These are phyloP conservation scores for Macrotrachela quadricornifera DNA, from an alignment of 1,140 invertebrate species.

Conservation along the genomic window DNA sequence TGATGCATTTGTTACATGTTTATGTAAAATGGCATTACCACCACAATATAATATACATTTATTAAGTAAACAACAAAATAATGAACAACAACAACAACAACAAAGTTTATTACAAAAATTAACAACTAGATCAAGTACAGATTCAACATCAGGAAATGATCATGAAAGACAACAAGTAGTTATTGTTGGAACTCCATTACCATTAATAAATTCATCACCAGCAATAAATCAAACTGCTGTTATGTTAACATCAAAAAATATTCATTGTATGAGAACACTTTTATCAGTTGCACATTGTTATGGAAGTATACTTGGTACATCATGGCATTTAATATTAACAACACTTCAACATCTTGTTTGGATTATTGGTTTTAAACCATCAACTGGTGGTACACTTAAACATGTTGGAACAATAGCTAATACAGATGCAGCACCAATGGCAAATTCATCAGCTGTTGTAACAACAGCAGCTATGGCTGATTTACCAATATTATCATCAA, in stretches of 20 bases:
- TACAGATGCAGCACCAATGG: slow-evolving; percentile 32
- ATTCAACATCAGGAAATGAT: no score
- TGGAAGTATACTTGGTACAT: slow-evolving; percentile 58
- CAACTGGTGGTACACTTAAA: slow-evolving; percentile 69
- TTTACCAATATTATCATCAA: slow-evolving; percentile 58
- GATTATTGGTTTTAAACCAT: slow-evolving; percentile 82
- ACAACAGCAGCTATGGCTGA: slow-evolving; percentile 87
- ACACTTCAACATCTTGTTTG: slow-evolving; percentile 63
- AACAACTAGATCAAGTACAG: no score
- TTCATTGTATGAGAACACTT: slow-evolving; percentile 78
- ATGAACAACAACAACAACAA: no score
- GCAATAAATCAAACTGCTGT: slow-evolving; percentile 61
- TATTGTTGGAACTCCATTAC: no score
- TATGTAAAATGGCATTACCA: slow-evolving; percentile 80
- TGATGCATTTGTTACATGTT: slow-evolving; percentile 73
- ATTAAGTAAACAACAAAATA: slow-evolving; percentile 34
- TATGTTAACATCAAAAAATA: slow-evolving; percentile 88
- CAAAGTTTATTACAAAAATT: no score
- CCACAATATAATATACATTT: slow-evolving; percentile 77
- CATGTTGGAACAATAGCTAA: slow-evolving; percentile 22
- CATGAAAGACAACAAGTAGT: no score
- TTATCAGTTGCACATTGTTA: slow-evolving; percentile 69
- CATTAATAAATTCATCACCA: no score
- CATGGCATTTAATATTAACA: slow-evolving; percentile 2
- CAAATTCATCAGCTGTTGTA: slow-evolving; percentile 59